Conservation (phyloP, 2,888 invertebrate species). For the Epinotia ramella region DNA sequence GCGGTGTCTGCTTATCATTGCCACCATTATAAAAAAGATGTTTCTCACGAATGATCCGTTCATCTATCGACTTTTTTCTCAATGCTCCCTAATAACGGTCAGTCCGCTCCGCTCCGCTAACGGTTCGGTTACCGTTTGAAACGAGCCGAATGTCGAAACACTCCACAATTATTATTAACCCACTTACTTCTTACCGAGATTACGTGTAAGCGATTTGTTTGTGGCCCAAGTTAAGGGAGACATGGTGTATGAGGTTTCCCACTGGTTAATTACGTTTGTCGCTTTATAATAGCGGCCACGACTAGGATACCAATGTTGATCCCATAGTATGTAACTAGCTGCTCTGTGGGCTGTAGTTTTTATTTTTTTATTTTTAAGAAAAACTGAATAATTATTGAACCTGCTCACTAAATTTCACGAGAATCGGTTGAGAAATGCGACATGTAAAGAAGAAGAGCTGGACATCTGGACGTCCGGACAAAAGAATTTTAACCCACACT, state of each 20-base stretch:
- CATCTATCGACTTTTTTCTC: conserved; percentile 17
- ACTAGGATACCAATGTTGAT: neutral
- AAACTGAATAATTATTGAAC: too few relatives aligned
- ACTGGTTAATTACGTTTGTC: neutral
- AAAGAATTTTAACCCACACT: too few relatives aligned
- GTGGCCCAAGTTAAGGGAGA: conserved; percentile 27
- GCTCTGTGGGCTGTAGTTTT: too few relatives aligned
- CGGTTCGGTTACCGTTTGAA: conserved; percentile 50
- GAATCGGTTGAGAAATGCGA: too few relatives aligned
- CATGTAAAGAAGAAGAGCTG: too few relatives aligned
- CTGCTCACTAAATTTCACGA: too few relatives aligned
- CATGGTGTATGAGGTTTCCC: neutral
- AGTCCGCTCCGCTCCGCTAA: conserved; percentile 45
- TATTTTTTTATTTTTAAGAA: too few relatives aligned
- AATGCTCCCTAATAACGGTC: conserved; percentile 37
- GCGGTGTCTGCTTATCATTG: too few relatives aligned
- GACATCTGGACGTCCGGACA: too few relatives aligned
- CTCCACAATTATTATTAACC: conserved; percentile 67
- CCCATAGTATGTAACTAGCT: too few relatives aligned
- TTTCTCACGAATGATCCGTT: conserved; percentile 9
- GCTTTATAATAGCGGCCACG: neutral
- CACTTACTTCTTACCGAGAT: conserved; percentile 60
- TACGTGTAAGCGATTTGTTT: conserved; percentile 56
- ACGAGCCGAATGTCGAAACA: conserved; percentile 67
- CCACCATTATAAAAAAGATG: too few relatives aligned